phyloP scores from a whole-genome alignment of 2,113 vertebrate species.

The Reinhardtius hippoglossoides region DNA sequence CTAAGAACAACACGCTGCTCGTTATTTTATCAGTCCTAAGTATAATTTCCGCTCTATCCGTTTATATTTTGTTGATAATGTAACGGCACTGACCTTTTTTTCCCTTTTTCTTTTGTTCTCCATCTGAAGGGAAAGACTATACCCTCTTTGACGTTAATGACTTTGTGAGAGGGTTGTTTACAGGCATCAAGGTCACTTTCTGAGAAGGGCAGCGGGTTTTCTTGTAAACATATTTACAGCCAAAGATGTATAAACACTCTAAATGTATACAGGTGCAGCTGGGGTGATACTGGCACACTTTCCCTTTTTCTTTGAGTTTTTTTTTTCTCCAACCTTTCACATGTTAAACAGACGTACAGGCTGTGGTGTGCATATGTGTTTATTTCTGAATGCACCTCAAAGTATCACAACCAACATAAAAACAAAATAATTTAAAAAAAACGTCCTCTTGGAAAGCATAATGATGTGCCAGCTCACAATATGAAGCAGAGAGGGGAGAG shows the following conservation, averaged over 20 bases:
- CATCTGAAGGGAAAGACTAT: constrained; percentile 34
- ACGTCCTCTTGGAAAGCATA: constrained; percentile 46
- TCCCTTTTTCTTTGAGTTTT: background rate
- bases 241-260: constrained; percentile 77
- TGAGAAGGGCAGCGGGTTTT: constrained; percentile 73
- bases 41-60: constrained; percentile 29
- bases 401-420: constrained; percentile 39
- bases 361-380: constrained; percentile 45
- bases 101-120: constrained; percentile 2
- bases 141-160: constrained; percentile 74
- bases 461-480: constrained; percentile 57
- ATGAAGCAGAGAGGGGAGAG: constrained; percentile 48
- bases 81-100: constrained; percentile 54
- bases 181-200: constrained; percentile 82
- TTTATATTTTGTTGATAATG: constrained; percentile 50
- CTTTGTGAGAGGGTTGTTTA: constrained; percentile 78
- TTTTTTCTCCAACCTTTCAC: constrained; percentile 52
- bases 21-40: background rate
- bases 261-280: constrained; percentile 73
- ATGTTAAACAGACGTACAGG: constrained; percentile 42
- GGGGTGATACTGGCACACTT: constrained; percentile 39
- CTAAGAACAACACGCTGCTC: no score
- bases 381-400: constrained; percentile 57
- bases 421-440: constrained; percentile 34
- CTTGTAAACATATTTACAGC: constrained; percentile 82